A percentile compares a stretch with the other conserved stretches of the same genome.
These are phyloP conservation scores for Fragum whitleyi DNA, from an alignment of 2,888 invertebrate species.

Conservation along the genomic window DNA sequence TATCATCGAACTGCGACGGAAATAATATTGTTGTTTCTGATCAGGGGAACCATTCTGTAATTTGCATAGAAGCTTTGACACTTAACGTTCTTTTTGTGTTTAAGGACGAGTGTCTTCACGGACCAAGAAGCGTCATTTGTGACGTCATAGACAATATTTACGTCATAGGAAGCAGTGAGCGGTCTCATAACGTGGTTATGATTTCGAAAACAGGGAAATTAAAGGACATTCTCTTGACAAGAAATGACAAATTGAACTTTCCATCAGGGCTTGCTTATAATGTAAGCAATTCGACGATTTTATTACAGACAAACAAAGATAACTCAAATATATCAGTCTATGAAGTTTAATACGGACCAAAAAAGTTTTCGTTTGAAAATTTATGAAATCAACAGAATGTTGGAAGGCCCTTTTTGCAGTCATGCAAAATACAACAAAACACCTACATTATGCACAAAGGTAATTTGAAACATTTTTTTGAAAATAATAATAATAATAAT, in stretches of 20 bases:
- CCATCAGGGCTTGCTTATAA: slow-evolving; percentile 47
- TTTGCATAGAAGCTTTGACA: slow-evolving; percentile 47
- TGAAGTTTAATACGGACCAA: not conserved
- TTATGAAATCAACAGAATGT: too few relatives aligned
- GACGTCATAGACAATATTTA: slow-evolving; percentile 48
- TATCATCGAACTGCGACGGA: slow-evolving; percentile 37
- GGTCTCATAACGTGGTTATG: slow-evolving; percentile 53
- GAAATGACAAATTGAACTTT: slow-evolving; percentile 53
- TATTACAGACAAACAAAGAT: slow-evolving; percentile 49
- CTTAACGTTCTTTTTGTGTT: slow-evolving; percentile 38
- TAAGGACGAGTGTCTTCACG: slow-evolving; percentile 29
- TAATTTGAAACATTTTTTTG: too few relatives aligned
- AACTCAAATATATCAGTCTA: slow-evolving; percentile 38
- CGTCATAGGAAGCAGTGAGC: slow-evolving; percentile 57
- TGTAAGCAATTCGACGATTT: slow-evolving; percentile 3
- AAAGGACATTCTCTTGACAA: slow-evolving; percentile 27
- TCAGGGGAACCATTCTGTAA: slow-evolving; percentile 56
- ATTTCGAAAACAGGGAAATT: slow-evolving; percentile 40
- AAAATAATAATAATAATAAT: not conserved
- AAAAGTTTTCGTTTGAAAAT: too few relatives aligned
- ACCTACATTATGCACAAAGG: too few relatives aligned
- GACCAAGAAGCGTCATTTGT: slow-evolving; percentile 43
- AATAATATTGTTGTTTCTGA: slow-evolving; percentile 51
- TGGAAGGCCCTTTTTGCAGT: too few relatives aligned
- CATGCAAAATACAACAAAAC: too few relatives aligned